These are phyloP conservation scores for Trachymyrmex cornetzi DNA, from an alignment of 1,140 invertebrate species.

Conservation along the genomic window DNA sequence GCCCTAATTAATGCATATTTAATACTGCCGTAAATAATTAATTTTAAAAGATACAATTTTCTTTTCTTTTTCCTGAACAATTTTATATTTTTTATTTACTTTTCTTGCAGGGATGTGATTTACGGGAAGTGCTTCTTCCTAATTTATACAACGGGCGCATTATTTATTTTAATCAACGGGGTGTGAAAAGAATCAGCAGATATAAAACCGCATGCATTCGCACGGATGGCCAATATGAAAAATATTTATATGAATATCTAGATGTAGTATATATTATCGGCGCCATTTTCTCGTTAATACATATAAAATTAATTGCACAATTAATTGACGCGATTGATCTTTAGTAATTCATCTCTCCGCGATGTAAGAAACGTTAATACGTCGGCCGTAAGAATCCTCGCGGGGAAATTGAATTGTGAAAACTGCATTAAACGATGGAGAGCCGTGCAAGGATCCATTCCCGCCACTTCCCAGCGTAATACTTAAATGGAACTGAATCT, in stretches of 20 bases:
- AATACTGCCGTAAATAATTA: no score
- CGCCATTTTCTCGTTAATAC: neutral
- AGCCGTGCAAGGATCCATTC: slow-evolving; percentile 47
- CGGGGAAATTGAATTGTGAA: slow-evolving; percentile 57
- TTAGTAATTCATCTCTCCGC: neutral
- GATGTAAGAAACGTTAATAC: slow-evolving; percentile 23
- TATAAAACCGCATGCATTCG: neutral
- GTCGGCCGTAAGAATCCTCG: slow-evolving; percentile 47
- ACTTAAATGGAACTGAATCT: slow-evolving; percentile 64
- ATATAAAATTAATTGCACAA: neutral
- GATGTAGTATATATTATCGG: neutral
- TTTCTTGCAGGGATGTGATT: no score
- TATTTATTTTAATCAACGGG: slow-evolving; percentile 8
- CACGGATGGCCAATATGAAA: neutral
- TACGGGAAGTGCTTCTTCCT: neutral
- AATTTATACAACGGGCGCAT: neutral
- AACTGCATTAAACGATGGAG: slow-evolving; percentile 59
- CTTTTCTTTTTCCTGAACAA: no score
- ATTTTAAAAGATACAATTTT: no score
- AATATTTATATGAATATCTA: slow-evolving; percentile 13
- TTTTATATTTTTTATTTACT: no score
- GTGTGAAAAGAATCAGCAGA: neutral
- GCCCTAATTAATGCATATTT: no score
- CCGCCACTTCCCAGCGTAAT: slow-evolving; percentile 58
- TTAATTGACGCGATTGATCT: slow-evolving; percentile 17